Evolutionary conservation across 2,797 vertebrate genomes (phyloP), one percentile per base, ranked within the genome.

Genomic region (Vespertilio murinus): DNA sequence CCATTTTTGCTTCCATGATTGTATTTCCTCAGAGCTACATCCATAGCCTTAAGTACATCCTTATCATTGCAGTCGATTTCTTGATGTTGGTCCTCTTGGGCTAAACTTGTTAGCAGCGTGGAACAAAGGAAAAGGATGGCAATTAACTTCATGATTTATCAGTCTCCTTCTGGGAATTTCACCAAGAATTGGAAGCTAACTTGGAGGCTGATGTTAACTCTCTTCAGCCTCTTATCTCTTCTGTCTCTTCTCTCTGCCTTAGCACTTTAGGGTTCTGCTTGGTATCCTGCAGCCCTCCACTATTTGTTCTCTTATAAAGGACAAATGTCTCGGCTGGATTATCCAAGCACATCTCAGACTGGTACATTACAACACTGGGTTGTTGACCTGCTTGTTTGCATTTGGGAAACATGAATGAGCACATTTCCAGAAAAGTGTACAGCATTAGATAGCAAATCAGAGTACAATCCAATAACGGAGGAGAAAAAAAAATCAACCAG

Each of bases 31-130:
- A 99, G 88, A 10, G 99, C 99, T 8, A 42, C 28, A 8, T 97
- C 97, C n/a, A 98, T 99, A 2, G 98, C 98, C 23, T 83, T 94
- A 87, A 98, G 97, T 12, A 99, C 98, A 0, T 97, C 96, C 0
- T 98, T 96, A 80, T 99, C 98, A n/a, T 99, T 97, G 38, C 99
- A 99, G 98, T 97, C 96, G 0, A 91, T 70, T 96, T 98, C n/a
- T 94, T 98, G 3, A 0, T 40, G 47, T 33, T 47, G 69, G 33
- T 95, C 94, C 75, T 92, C 97, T 65, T 95, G 71, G 81, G 97
- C 97, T 49, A 96, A 97, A 47, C 92, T 96, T 20, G 59, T 97
- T n/a, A 97, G 97, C 95, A 98, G 97, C 89, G 97, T 97, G 73
- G 98, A 98, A 79, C 98, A 98, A 96, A 99, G 94, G 84, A 98